phyloP scores from a whole-genome alignment of 2,113 vertebrate genomes.

The Mohoua ochrocephala region DNA sequence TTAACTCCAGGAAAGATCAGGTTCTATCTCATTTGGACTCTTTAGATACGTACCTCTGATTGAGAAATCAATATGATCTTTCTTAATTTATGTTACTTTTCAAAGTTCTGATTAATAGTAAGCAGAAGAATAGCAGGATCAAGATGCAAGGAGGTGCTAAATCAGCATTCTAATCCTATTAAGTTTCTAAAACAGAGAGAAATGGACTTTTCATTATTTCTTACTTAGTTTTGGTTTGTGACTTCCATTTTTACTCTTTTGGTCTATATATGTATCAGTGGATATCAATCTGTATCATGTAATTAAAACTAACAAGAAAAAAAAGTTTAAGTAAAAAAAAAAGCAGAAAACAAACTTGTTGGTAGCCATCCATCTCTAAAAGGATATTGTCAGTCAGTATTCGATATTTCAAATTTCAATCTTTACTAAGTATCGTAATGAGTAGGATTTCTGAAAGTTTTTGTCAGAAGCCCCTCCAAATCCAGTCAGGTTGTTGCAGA shows the following conservation, averaged over 20 bases:
- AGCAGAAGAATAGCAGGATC: neutral
- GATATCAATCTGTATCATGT: accelerated
- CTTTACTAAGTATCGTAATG: neutral
- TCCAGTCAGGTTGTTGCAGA: neutral
- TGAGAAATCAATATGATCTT: neutral
- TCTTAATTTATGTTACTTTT: neutral
- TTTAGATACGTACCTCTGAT: neutral
- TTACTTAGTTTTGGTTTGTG: neutral
- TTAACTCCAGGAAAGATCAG: neutral
- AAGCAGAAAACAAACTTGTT: too few species aligned
- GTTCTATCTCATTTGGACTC: neutral
- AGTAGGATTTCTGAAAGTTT: neutral
- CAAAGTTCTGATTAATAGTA: neutral
- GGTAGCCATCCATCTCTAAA: neutral
- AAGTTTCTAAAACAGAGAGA: accelerated
- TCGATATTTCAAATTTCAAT: neutral
- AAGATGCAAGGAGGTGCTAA: neutral
- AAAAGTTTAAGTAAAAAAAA: neutral
- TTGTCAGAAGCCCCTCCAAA: neutral
- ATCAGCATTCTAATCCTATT: neutral
- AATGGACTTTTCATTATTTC: neutral
- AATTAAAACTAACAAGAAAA: neutral
- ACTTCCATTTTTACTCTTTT: neutral
- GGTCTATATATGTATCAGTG: accelerated
- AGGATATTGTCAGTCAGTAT: neutral